Evolutionary conservation across 35 echinoderm and acorn worm genomes (phyloP).

Genomic region (Diadema setosum): DNA sequence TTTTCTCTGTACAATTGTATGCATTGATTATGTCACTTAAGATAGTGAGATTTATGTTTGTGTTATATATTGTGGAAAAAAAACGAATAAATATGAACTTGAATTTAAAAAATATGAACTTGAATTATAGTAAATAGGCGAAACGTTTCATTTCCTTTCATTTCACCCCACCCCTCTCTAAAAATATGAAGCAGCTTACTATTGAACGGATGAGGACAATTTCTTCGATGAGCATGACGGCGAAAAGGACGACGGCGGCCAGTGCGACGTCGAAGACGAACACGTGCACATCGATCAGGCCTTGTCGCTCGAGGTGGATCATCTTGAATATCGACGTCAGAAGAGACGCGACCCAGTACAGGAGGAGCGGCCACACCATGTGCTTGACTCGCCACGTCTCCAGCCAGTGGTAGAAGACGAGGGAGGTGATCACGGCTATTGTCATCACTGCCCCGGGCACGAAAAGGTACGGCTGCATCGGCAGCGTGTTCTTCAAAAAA

Average conservation of each 20-base stretch:
- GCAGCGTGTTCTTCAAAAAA: background rate
- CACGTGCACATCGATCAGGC: background rate
- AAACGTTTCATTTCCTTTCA: too few relatives aligned
- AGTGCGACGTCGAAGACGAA: background rate
- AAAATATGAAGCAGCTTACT: background rate
- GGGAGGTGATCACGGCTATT: background rate
- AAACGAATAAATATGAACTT: background rate
- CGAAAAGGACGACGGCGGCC: background rate
- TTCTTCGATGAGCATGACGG: background rate
- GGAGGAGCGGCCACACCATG: conserved; percentile 19
- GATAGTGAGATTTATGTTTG: background rate
- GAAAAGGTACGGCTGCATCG: conserved; percentile 36
- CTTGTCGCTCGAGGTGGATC: background rate
- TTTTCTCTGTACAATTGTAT: too few relatives aligned
- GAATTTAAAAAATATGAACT: background rate
- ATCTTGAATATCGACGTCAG: background rate
- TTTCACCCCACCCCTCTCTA: too few relatives aligned
- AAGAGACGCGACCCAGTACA: conserved; percentile 33
- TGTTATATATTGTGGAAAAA: background rate
- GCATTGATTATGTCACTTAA: background rate
- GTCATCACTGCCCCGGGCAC: background rate
- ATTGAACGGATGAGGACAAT: background rate
- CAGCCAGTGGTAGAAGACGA: conserved; percentile 46
- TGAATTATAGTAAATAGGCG: too few relatives aligned
- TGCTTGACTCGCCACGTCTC: conserved; percentile 16